These are phyloP conservation scores for Brachionus sp. DNA, from an alignment of 1,140 invertebrate species.

Conservation along the genomic window DNA sequence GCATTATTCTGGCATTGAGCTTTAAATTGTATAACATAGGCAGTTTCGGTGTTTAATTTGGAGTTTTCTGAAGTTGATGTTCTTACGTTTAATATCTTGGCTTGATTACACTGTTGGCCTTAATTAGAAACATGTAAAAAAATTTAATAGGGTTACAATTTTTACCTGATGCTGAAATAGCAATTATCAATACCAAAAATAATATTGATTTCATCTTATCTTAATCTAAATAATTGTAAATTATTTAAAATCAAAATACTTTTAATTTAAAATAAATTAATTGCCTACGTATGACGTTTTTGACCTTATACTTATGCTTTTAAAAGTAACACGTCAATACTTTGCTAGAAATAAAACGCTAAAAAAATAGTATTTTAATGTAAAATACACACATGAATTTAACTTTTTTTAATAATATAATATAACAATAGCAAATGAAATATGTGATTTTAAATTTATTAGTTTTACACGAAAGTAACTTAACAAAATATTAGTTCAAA, in stretches of 20 bases:
- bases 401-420: too few relatives aligned
- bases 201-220: not conserved
- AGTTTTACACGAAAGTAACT: too few relatives aligned
- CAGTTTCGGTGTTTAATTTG: constrained; percentile 23
- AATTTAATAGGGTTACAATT: not conserved
- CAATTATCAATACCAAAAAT: not conserved
- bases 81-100: not conserved
- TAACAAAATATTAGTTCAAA: too few relatives aligned
- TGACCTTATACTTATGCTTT: not conserved
- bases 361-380: not conserved
- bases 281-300: constrained; percentile 15
- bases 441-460: too few relatives aligned
- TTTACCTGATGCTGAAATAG: not conserved
- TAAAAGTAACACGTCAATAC: not conserved
- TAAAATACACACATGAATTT: not conserved
- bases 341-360: not conserved
- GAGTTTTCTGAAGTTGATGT: not conserved
- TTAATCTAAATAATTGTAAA: not conserved
- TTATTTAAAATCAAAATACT: not conserved
- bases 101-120: constrained; percentile 15
- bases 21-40: constrained; percentile 2
- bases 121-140: not conserved
- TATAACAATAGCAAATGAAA: too few relatives aligned
- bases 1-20: constrained; percentile 9
- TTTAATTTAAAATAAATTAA: not conserved